Conservation (phyloP, 2,888 invertebrate species). For the Antheraea yamamai region DNA sequence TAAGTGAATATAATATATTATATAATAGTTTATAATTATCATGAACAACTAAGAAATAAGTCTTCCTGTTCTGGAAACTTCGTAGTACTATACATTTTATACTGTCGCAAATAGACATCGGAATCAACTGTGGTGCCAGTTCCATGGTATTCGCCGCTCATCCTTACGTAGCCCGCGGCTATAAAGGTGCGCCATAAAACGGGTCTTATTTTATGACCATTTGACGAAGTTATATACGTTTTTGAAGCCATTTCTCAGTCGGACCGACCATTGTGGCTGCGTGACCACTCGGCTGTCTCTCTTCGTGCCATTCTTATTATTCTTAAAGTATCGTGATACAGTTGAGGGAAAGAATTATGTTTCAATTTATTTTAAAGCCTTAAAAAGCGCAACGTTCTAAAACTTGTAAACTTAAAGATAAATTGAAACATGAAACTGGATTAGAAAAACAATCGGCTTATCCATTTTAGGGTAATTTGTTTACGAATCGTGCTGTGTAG, state of each 20-base stretch:
- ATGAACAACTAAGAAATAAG: conserved; percentile 8
- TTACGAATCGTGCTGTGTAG: conserved; percentile 65
- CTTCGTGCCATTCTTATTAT: conserved; percentile 60
- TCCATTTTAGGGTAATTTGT: conserved; percentile 65
- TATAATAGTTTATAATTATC: not conserved
- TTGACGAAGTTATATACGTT: conserved; percentile 79
- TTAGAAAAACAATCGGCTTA: conserved; percentile 30
- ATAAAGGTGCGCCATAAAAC: conserved; percentile 79
- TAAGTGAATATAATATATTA: not conserved
- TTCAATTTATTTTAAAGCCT: conserved; percentile 37
- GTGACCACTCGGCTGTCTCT: conserved; percentile 59
- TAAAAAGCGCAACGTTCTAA: conserved; percentile 2
- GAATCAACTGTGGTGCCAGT: conserved; percentile 26
- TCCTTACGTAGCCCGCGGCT: conserved; percentile 71
- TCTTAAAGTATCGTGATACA: conserved; percentile 54
- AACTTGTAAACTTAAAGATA: conserved; percentile 40
- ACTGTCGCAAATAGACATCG: conserved; percentile 26
- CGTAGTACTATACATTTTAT: conserved; percentile 23
- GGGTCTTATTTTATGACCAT: conserved; percentile 77
- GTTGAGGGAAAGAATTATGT: conserved; percentile 43
- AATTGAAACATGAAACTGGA: conserved; percentile 31
- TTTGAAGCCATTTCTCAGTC: conserved; percentile 74
- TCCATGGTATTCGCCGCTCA: conserved; percentile 62
- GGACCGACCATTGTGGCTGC: conserved; percentile 67
- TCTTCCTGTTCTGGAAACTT: conserved; percentile 16